Evolutionary conservation across 1,140 invertebrate species (phyloP), one percentile per base, ranked within the genome.

Genomic region (Drosophila murphyi): DNA sequence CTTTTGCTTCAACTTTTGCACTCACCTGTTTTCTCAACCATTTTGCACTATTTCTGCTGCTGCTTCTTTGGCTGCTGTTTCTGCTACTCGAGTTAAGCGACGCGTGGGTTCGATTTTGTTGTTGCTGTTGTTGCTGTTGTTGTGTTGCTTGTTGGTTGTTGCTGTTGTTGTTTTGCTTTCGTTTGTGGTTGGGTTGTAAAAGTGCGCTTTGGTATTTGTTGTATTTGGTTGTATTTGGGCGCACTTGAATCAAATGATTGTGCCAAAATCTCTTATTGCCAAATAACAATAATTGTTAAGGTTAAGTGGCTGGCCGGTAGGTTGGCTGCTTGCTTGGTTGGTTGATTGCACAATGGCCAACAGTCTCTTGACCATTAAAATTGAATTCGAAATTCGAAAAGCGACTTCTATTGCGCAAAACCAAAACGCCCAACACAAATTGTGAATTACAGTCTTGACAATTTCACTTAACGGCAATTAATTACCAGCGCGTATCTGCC

Each of bases 11-110:
- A 57, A 63, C 55, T 68, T 57, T 34, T 57, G 47, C 54, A 86
- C 85, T 89, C 81, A 89, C 85, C 85, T 90, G 85, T 90, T 81
- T 89, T 89, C 82, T 89, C 86, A 62, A 89, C 85, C 85, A 89
- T 89, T 85, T 86, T 86, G 68, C 61, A 71, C 68, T 72, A 72
- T 55, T 72, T 76, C 65, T 63, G 59, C 20, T 51, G 12, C 20
- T 52, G 12, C 56, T 55, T 54, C 55, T 54, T 34, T 50, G 29
- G 34, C 5, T 54, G 51, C 45, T 61, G 52, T 31, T 52, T 45
- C 76, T 72, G 82, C 75, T 76, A 82, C 82, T 86, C 55, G 82
- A 86, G 57, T 63, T 76, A 61, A 72, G 75, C 51, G 69, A 51
- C 63, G 83, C 82, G 82, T 88, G 71, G 82, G 76, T 82, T 85